Base-by-base conservation (phyloP, 2,888 invertebrate species). In the Dynastes tityus region DNA sequence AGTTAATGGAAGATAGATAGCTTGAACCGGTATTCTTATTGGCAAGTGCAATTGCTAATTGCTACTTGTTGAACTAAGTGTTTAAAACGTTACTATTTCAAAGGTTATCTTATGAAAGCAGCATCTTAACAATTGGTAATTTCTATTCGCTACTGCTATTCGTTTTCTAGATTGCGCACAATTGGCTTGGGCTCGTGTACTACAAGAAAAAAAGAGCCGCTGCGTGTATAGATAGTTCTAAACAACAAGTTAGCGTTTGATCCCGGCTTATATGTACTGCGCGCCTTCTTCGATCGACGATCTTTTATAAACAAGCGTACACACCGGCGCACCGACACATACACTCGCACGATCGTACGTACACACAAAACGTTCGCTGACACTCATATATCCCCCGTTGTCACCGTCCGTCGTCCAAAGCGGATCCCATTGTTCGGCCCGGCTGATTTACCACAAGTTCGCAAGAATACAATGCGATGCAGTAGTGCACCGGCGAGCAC, bases 381-480 rank as follows among this genome's bases (percentile, higher is more conserved):
- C 85, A 83, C 82, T 82, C 83, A 85, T 85, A 85, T 85, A 85
- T 85, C 85, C 83, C 85, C 83, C 82, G 79, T 82, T 84, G 84
- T 84, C 84, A 83, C 84, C 84, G 83, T 84, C 84, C 84, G 83
- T 84, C 84, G 82, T 83, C 80, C 79, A 79, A 61, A 61, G 61
- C 73, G 82, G 75, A 80, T 83, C 83, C 87, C 86, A 87, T 87
- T 87, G 87, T 87, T 86, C 85, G 78, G 78, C 64, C 80, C 77
- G 76, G 81, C 85, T 87, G 87, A 87, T 87, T 87, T 87, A 87
- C 85, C 83, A 84, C 83, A 83, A 82, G 82, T 84, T 83, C 83
- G 82, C 82, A 82, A 80, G 86, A 87, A 87, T 86, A 87, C 87
- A 87, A 87, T 87, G 84, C 84, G 81, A 86, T 86, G 80, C 85